A percentile compares a stretch with the other conserved stretches of the same genome.
Conservation (phyloP, 92 coral and sea anemone species). For the Siderastrea siderea region DNA sequence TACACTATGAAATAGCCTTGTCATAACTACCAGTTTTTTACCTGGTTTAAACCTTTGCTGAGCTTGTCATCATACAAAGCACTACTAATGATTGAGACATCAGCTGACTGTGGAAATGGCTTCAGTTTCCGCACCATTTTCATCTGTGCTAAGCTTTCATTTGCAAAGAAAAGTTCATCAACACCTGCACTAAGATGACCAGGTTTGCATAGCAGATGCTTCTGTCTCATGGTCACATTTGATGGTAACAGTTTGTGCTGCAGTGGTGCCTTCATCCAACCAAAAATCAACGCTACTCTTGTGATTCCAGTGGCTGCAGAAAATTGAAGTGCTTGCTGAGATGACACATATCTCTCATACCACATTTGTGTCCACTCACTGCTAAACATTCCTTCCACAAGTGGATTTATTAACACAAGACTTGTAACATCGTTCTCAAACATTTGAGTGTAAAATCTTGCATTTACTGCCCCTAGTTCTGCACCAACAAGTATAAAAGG, state of each 20-base stretch:
- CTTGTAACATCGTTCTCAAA: slow-evolving; percentile 80
- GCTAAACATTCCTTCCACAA: slow-evolving; percentile 86
- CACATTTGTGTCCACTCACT: slow-evolving; percentile 78
- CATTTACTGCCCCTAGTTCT: slow-evolving; percentile 91
- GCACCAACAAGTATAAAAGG: slow-evolving; percentile 93
- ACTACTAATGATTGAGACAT: slow-evolving; percentile 82
- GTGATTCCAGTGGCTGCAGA: slow-evolving; percentile 82
- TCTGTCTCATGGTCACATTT: slow-evolving; percentile 79
- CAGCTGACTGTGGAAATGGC: slow-evolving; percentile 74
- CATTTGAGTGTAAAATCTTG: slow-evolving; percentile 89
- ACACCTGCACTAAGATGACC: slow-evolving; percentile 93
- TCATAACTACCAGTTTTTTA: neutral
- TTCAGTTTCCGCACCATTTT: slow-evolving; percentile 80
- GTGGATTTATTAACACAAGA: slow-evolving; percentile 85
- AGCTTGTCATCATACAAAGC: slow-evolving; percentile 62
- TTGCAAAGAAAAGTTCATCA: slow-evolving; percentile 88
- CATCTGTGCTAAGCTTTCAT: slow-evolving; percentile 94
- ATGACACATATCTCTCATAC: slow-evolving; percentile 75
- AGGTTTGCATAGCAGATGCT: slow-evolving; percentile 87
- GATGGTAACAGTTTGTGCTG: slow-evolving; percentile 57
- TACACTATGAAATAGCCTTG: no score
- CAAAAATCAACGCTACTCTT: slow-evolving; percentile 83
- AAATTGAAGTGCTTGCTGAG: slow-evolving; percentile 80
- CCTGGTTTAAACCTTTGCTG: slow-evolving; percentile 50
- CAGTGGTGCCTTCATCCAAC: slow-evolving; percentile 77